Evolutionary conservation across 2,797 vertebrate genomes (phyloP).

Genomic region (Xerus rutilus): DNA sequence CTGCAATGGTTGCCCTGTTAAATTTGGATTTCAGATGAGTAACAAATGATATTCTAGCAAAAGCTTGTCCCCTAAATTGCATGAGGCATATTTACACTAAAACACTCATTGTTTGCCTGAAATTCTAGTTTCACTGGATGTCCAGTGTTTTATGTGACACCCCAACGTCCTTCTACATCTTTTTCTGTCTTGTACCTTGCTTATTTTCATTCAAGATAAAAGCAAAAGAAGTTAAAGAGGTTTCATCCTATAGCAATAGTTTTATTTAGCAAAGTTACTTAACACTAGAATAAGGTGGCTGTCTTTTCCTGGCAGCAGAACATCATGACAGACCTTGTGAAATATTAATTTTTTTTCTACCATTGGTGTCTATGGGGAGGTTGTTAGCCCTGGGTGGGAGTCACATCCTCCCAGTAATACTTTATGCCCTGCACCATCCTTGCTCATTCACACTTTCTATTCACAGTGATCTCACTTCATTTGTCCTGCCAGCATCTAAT

Average conservation of each 20-base stretch:
- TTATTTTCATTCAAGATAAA: background rate
- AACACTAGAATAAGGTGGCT: background rate
- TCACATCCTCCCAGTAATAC: fast-evolving
- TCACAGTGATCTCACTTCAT: background rate
- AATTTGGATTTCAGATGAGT: background rate
- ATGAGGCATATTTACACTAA: background rate
- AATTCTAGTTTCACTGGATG: background rate
- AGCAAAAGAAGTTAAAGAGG: background rate
- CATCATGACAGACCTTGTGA: background rate
- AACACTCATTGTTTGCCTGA: background rate
- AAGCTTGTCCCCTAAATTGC: background rate
- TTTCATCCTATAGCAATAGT: background rate
- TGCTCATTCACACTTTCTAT: background rate
- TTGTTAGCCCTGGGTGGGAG: background rate
- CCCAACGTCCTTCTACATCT: background rate
- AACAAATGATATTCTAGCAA: background rate
- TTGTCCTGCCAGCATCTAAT: slow-evolving; percentile 20
- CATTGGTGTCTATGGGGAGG: background rate
- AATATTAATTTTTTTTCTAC: background rate
- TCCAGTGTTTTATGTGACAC: background rate
- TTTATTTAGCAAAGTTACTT: background rate
- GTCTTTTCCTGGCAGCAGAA: background rate
- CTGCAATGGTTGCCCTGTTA: background rate
- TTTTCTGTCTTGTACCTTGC: background rate
- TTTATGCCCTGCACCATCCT: background rate